phyloP scores from a whole-genome alignment of 2,888 invertebrate genomes.

The Tetranychus piercei region DNA sequence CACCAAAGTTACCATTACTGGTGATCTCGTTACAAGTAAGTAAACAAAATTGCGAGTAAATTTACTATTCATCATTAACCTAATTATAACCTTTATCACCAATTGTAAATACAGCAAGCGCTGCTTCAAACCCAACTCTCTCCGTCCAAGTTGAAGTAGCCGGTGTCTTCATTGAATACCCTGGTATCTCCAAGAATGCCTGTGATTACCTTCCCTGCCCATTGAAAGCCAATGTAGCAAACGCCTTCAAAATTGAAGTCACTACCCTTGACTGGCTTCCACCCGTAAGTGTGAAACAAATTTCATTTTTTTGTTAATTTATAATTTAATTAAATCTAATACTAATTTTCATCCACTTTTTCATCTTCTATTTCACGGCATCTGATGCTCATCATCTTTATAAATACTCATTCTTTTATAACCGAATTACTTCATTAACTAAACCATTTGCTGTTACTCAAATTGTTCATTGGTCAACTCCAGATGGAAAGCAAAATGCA shows the following conservation, averaged over 20 bases:
- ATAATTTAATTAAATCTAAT: too few relatives aligned
- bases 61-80: neutral
- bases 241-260: neutral
- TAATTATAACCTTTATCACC: neutral
- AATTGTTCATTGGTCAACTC: neutral
- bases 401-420: too few relatives aligned
- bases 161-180: conserved; percentile 2
- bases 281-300: neutral
- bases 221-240: neutral
- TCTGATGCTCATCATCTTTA: too few relatives aligned
- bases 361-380: too few relatives aligned
- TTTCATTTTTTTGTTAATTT: too few relatives aligned
- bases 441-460: neutral
- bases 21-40: neutral
- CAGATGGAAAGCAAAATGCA: neutral
- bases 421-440: neutral
- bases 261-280: neutral
- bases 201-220: neutral
- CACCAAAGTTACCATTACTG: neutral
- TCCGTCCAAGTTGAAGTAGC: neutral
- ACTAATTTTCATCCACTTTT: too few relatives aligned
- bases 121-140: neutral
- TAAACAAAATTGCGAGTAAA: neutral
- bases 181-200: neutral
- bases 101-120: neutral